Evolutionary conservation across 1,140 invertebrate genomes (phyloP), one percentile per base, ranked within the genome.

Genomic region (Anastrepha obliqua): DNA sequence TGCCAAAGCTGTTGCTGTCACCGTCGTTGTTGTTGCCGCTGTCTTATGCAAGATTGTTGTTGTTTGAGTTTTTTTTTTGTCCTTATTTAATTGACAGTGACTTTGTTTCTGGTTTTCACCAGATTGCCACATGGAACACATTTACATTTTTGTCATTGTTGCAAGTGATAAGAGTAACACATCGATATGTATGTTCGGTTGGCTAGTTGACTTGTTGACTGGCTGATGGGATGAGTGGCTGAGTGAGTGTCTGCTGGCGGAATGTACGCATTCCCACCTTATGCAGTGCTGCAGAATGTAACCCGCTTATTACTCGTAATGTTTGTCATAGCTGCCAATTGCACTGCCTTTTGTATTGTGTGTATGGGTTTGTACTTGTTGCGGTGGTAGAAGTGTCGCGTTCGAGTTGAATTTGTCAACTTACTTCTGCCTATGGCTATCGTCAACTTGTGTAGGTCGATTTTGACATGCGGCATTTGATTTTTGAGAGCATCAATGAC

Each of bases 101-200:
- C 70, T 74, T 74, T 51, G 70, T 74, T 47, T 74, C 70, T 51
- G 44, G 70, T 74, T 74, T 47, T 74, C 42, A 42, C 42, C 44
- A 74, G 42, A 39, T 74, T 74, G 70, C 70, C 70, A 51, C 70
- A 74, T 74, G 44, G 39, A 74, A 74, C 70, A 74, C 70, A 74
- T 74, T 74, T 74, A 74, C 70, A 74, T 74, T 74, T 74, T 74
- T 74, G 70, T 74, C 70, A 42, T 74, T 74, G 42, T 74, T 74
- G 44, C 70, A 74, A 74, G 70, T 74, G 70, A 74, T 74, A 74
- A 74, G 70, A 74, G 44, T 74, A 74, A 74, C 70, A 74, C 70
- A n/a, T 74, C 44, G 39, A 62, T 67, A 47, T 74, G 70, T 74
- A 7, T 74, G 39, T 11, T 74, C 5, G 9, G 70, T 74, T 74